Evolutionary conservation across 2,113 vertebrate species (phyloP).

Genomic region (Furnarius figulus): DNA sequence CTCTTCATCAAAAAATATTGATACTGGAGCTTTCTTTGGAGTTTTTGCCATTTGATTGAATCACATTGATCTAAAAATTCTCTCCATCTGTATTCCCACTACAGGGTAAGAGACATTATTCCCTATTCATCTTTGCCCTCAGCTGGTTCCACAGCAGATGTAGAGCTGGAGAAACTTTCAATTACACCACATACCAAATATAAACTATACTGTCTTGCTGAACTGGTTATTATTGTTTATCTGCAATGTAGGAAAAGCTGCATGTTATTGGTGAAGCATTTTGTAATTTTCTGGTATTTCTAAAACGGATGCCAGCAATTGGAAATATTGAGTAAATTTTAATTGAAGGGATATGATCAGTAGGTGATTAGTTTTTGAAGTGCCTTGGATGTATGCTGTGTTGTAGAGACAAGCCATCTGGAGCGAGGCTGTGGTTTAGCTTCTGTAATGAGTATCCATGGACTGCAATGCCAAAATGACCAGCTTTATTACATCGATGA

Average conservation of each 20-base stretch:
- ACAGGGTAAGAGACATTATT: neutral
- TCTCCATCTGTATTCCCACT: neutral
- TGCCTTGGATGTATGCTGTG: conserved; percentile 4
- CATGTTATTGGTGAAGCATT: neutral
- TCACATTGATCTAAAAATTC: neutral
- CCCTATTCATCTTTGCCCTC: neutral
- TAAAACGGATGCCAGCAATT: conserved; percentile 5
- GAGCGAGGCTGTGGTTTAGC: conserved; percentile 1
- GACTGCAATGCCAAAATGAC: conserved; percentile 12
- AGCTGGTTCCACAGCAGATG: neutral
- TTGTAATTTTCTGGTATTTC: conserved; percentile 27
- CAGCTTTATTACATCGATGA: neutral
- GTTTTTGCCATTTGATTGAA: neutral
- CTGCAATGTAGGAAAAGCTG: neutral
- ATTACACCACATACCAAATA: neutral
- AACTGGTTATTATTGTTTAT: neutral
- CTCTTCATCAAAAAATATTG: neutral
- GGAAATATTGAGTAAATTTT: conserved; percentile 54
- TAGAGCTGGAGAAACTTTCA: neutral
- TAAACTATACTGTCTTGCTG: neutral
- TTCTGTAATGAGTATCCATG: neutral
- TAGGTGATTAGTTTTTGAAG: conserved; percentile 43
- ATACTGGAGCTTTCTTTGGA: neutral
- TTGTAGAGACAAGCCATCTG: conserved; percentile 48
- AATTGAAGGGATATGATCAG: conserved; percentile 38